Evolutionary conservation across 2,797 vertebrate species (phyloP), one percentile per base, ranked within the genome.

Genomic region (Siniperca undulata): DNA sequence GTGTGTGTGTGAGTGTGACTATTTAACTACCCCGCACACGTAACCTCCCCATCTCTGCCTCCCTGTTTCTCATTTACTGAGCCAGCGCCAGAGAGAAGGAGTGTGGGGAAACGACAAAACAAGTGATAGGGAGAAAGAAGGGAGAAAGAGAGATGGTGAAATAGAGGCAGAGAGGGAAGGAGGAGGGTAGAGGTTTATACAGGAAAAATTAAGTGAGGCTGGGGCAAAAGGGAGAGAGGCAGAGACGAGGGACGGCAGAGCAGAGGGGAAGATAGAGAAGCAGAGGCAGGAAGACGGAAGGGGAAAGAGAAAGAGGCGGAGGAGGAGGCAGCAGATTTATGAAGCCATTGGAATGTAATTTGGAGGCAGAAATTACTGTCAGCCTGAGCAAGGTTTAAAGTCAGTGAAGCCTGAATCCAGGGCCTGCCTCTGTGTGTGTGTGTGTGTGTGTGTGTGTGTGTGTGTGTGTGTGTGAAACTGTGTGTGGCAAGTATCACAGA

Each of bases 281-380:
- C 81, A 74, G 84, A 83, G 87, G 88, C 86, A 90, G 91, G 92
- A 92, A 89, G 92, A 93, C 34, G 83, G 86, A 40, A 85, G 78
- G 88, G 78, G 48, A 34, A 70, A 86, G 71, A 77, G 88, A 80
- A 89, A 66, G 87, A 91, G 90, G 84, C 53, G 83, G 89, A 87
- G 92, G 94, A 91, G 93, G 91, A 93, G 93, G 91, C 88, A 86
- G 92, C 92, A 96, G 95, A 96, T 96, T 96, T 95, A 96, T 96
- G 95, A 96, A 95, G 94, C 95, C 92, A 96, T 96, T 96, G 95
- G 95, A 96, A 96, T 96, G 95, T 96, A 95, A 96, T 96, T 95
- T 96, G 95, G 93, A 95, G 94, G 93, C 94, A 95, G 95, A 95
- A 96, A 96, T 95, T 95, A 96, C 95, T 95, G 95, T 96, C 95